Evolutionary conservation across 2,888 invertebrate genomes (phyloP).

Genomic region (Salticus scenicus): DNA sequence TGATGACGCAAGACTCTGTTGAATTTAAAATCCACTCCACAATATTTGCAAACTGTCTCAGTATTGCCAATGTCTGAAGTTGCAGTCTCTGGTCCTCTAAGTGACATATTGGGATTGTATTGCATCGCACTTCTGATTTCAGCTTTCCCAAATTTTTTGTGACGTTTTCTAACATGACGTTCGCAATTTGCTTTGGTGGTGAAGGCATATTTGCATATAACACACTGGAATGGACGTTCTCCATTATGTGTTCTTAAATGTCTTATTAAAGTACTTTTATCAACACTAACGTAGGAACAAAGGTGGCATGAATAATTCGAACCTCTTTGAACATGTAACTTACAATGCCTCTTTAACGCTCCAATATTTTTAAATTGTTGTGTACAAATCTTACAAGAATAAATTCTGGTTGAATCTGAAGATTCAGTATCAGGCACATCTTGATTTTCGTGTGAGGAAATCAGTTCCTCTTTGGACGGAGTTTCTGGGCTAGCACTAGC

Average conservation of each 20-base stretch:
- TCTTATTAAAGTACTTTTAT: slow-evolving; percentile 91
- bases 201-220: slow-evolving; percentile 96
- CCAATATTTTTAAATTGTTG: slow-evolving; percentile 91
- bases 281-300: slow-evolving; percentile 91
- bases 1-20: slow-evolving; percentile 76
- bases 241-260: slow-evolving; percentile 97
- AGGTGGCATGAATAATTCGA: slow-evolving; percentile 90
- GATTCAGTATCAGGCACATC: slow-evolving; percentile 45
- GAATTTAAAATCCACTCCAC: slow-evolving; percentile 77
- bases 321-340: slow-evolving; percentile 75
- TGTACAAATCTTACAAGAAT: slow-evolving; percentile 86
- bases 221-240: slow-evolving; percentile 94
- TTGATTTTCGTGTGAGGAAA: slow-evolving; percentile 13
- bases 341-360: slow-evolving; percentile 92
- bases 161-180: slow-evolving; percentile 92
- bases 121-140: slow-evolving; percentile 89
- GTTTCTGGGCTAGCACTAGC: slow-evolving; percentile 62
- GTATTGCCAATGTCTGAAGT: slow-evolving; percentile 72
- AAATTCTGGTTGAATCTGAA: slow-evolving; percentile 22
- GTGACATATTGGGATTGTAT: slow-evolving; percentile 74
- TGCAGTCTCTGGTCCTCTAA: slow-evolving; percentile 45
- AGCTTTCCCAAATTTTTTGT: slow-evolving; percentile 88
- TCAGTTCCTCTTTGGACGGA: slow-evolving; percentile 57
- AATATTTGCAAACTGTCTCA: slow-evolving; percentile 77
- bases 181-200: slow-evolving; percentile 98